A percentile compares a stretch with the other conserved stretches of the same genome.
phyloP scores from a whole-genome alignment of 2,113 vertebrate species.

The Copsychus sechellarum region DNA sequence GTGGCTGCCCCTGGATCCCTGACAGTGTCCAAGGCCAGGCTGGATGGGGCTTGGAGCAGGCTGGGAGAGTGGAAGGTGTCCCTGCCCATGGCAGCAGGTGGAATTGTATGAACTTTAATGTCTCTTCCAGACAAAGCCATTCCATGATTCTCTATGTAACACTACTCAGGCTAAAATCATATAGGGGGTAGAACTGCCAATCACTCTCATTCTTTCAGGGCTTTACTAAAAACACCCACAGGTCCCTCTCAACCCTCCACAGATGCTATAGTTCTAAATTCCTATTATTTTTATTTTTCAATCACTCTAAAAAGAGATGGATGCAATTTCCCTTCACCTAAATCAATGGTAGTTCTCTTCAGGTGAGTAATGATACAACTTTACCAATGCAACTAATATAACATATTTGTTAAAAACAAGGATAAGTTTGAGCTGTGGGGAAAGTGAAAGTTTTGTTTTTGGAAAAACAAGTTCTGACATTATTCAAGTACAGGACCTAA shows the following conservation, averaged over 20 bases:
- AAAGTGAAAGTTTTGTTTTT: not conserved
- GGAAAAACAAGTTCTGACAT: not conserved
- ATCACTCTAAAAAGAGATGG: not conserved
- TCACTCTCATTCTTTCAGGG: not conserved
- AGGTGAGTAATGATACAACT: not conserved
- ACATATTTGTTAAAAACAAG: not conserved
- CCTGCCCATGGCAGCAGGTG: not conserved
- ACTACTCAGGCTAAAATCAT: not conserved
- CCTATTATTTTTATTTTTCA: not conserved
- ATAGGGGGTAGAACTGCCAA: not conserved
- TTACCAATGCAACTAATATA: accelerated
- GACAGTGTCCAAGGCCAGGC: accelerated
- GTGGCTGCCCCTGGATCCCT: not conserved
- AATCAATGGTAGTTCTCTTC: not conserved
- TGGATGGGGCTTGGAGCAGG: accelerated
- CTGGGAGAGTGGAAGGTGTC: accelerated
- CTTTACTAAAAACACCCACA: not conserved
- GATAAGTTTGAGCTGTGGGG: not conserved
- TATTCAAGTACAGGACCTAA: not conserved
- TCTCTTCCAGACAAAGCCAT: not conserved
- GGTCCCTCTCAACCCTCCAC: not conserved
- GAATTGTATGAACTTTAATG: not conserved
- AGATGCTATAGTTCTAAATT: too few species aligned
- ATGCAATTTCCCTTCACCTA: not conserved
- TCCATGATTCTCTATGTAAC: not conserved